A percentile compares a stretch with the other conserved stretches of the same genome.
Evolutionary conservation across 2,888 invertebrate species (phyloP).

Genomic region (Drosophila robusta): DNA sequence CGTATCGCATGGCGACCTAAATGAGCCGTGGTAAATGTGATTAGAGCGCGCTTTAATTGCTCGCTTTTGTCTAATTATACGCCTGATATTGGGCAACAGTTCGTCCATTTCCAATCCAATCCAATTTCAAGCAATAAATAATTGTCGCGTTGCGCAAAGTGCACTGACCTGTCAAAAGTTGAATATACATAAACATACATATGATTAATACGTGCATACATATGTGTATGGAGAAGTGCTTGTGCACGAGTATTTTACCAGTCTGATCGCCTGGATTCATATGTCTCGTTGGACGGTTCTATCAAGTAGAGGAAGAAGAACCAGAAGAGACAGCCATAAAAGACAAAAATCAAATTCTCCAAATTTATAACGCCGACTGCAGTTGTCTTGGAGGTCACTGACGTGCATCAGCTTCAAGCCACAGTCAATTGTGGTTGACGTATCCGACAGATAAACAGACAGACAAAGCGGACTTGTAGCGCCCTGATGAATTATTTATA

Average conservation of each 20-base stretch:
- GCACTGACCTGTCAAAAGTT: constrained; percentile 65
- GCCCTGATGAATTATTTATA: constrained; percentile 70
- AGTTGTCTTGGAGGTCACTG: constrained; percentile 55
- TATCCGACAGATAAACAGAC: constrained; percentile 60
- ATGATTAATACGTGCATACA: not conserved
- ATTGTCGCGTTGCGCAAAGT: constrained; percentile 68
- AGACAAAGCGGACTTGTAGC: constrained; percentile 23
- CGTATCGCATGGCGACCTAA: constrained; percentile 69
- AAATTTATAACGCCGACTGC: constrained; percentile 54
- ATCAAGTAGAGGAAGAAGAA: constrained; percentile 17
- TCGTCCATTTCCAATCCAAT: constrained; percentile 33
- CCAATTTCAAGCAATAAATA: constrained; percentile 60
- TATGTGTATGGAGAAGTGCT: constrained; percentile 32
- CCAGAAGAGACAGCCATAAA: constrained; percentile 15
- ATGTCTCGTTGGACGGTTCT: constrained; percentile 48
- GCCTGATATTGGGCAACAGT: constrained; percentile 47
- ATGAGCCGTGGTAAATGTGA: constrained; percentile 77
- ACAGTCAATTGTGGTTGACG: constrained; percentile 44
- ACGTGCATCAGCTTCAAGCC: constrained; percentile 42
- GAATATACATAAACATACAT: constrained; percentile 5
- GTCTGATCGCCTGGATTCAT: constrained; percentile 49
- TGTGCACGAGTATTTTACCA: constrained; percentile 23
- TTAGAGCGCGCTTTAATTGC: constrained; percentile 73
- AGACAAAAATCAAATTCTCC: constrained; percentile 58
- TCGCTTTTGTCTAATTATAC: constrained; percentile 69